Base-by-base conservation (phyloP, 1,140 invertebrate genomes). In the Pachyrhynchus sulphureomaculatus region DNA sequence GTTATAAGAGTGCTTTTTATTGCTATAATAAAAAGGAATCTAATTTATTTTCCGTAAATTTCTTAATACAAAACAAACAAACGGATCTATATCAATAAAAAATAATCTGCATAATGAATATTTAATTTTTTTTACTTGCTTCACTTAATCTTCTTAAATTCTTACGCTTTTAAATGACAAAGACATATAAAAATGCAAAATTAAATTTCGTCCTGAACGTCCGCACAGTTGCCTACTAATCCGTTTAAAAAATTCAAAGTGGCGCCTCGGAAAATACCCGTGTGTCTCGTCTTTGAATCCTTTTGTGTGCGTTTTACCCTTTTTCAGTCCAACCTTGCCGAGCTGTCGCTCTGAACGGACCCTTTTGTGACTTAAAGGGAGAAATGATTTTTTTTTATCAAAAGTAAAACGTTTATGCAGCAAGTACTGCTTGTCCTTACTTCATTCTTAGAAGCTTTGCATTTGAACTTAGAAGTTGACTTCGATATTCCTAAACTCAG, bases 211-310 rank as follows among this genome's bases (percentile, higher is more conserved):
- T 12, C 41, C 41, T 13, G 13, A 48, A 49, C 13, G 32, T 52
- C 58, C 58, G 49, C 49, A 36, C 58, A 53, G 58, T 53, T 53
- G 37, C 39, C 49, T 53, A 61, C 47, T 61, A 61, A 61, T 61
- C 49, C 58, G 42, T 61, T 61, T 53, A 52, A 53, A 61, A 61
- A 61, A 61, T 61, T 61, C 33, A 61, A 61, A 61, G 18, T 56
- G 56, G 37, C 37, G 65, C 42, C 47, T 57, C 60, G 57, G 65
- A 58, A 66, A 39, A 60, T 67, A 55, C 60, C 65, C 62, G 56
- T 67, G 65, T 67, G 65, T 67, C 56, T 67, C 53, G 65, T 67
- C 61, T 67, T 54, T 52, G 52, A 64, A 62, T 67, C 62, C 65
- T 39, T 62, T 62, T 67, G 65, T 67, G 65, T 67, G 55, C 62